Evolutionary conservation across 1,140 invertebrate genomes (phyloP).

Genomic region (Papilio machaon): DNA sequence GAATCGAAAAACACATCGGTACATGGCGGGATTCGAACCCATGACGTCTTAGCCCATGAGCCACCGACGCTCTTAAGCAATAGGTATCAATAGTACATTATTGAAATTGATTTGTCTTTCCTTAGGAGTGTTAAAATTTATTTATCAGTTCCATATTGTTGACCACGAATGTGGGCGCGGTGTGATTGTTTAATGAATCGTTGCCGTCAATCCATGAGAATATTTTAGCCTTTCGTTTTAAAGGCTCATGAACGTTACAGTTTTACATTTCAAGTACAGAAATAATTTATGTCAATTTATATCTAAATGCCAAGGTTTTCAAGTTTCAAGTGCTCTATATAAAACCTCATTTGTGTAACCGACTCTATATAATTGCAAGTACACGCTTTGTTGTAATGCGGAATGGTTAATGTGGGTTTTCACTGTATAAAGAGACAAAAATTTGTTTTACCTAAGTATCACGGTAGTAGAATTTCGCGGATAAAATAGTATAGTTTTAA

Average conservation of each 20-base stretch:
- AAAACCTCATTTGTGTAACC: conserved; percentile 27
- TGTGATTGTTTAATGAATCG: conserved; percentile 7
- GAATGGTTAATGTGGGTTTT: not conserved
- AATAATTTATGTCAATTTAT: conserved; percentile 42
- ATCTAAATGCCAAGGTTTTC: conserved; percentile 55
- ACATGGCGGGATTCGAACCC: too few relatives aligned
- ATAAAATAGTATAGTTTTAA: too few relatives aligned
- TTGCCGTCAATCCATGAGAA: conserved; percentile 17
- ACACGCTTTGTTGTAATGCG: not conserved
- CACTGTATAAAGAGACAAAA: too few relatives aligned
- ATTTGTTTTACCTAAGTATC: too few relatives aligned
- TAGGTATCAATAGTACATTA: not conserved
- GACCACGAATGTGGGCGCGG: conserved; percentile 17
- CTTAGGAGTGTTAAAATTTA: not conserved
- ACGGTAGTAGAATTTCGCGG: too few relatives aligned
- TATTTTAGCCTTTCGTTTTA: conserved; percentile 34
- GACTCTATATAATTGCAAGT: conserved; percentile 20
- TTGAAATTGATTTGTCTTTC: not conserved
- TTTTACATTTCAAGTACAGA: conserved; percentile 42
- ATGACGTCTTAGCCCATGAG: too few relatives aligned
- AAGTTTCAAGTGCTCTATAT: conserved; percentile 51
- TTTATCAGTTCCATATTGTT: not conserved
- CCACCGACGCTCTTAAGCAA: too few relatives aligned
- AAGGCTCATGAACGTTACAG: conserved; percentile 34
- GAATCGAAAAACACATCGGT: too few relatives aligned